Conservation (phyloP, 2,113 vertebrate genomes). For the Conger conger region DNA sequence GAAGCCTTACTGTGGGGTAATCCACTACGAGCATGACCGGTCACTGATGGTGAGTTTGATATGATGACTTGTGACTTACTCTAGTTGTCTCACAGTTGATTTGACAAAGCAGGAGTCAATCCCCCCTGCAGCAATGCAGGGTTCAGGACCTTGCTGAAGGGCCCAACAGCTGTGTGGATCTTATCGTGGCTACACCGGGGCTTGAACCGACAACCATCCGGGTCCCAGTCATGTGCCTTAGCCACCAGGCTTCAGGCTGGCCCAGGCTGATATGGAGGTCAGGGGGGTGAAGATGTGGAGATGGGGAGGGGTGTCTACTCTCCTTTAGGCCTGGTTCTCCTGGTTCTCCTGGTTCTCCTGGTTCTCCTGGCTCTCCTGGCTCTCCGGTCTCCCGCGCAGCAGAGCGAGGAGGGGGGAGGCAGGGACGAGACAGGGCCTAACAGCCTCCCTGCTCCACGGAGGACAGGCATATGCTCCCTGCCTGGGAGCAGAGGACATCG, state of each 20-base stretch:
- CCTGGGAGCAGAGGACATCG: not conserved
- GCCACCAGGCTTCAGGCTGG: too few species aligned
- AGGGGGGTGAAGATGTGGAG: not conserved
- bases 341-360: not conserved
- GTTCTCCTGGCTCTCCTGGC: too few species aligned
- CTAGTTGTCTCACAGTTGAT: too few species aligned
- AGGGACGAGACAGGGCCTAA: not conserved
- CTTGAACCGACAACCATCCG: too few species aligned
- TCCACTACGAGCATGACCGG: not conserved
- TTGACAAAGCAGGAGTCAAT: too few species aligned
- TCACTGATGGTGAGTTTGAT: not conserved
- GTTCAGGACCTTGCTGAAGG: too few species aligned
- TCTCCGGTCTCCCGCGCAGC: not conserved
- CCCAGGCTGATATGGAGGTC: conserved; percentile 7
- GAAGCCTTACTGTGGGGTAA: not conserved
- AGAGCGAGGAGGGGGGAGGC: not conserved
- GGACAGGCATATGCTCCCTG: not conserved
- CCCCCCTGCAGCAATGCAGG: too few species aligned
- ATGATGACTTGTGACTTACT: too few species aligned
- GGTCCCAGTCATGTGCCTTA: too few species aligned
- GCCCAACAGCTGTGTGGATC: too few species aligned
- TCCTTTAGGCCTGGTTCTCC: too few species aligned
- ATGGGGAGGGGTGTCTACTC: not conserved
- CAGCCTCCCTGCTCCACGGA: not conserved
- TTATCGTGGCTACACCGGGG: too few species aligned